These are phyloP conservation scores for Adelognathus sp. DNA, from an alignment of 2,888 invertebrate genomes.

Conservation along the genomic window DNA sequence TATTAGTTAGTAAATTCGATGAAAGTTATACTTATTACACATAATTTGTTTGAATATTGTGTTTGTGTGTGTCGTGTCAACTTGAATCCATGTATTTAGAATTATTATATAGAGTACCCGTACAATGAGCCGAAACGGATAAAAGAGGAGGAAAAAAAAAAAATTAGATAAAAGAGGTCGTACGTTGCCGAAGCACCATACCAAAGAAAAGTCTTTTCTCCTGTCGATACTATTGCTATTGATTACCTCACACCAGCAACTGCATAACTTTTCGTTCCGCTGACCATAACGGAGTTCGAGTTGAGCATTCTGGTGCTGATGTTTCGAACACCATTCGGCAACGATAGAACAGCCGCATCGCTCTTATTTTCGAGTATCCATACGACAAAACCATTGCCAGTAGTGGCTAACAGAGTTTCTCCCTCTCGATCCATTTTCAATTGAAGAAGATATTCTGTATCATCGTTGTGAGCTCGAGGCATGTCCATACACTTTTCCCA, in stretches of 20 bases:
- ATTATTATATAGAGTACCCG: too few relatives aligned
- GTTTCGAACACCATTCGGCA: conserved; percentile 95
- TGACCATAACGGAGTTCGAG: conserved; percentile 95
- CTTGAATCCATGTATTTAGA: too few relatives aligned
- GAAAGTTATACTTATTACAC: too few relatives aligned
- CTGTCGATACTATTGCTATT: neutral
- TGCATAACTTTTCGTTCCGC: conserved; percentile 94
- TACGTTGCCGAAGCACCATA: too few relatives aligned
- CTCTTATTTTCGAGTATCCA: conserved; percentile 86
- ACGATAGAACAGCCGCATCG: conserved; percentile 86
- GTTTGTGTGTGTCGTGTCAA: too few relatives aligned
- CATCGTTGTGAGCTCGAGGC: conserved; percentile 87
- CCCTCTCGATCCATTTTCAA: conserved; percentile 92
- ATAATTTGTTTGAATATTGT: too few relatives aligned
- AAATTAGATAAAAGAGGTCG: too few relatives aligned
- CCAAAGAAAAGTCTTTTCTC: neutral
- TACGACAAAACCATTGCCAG: conserved; percentile 91
- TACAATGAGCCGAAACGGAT: too few relatives aligned
- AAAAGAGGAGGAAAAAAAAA: too few relatives aligned
- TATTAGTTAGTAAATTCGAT: too few relatives aligned
- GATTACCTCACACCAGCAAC: conserved; percentile 94
- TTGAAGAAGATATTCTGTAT: conserved; percentile 90
- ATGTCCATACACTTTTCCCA: conserved; percentile 87
- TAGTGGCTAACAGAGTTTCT: conserved; percentile 90
- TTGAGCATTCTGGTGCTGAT: conserved; percentile 95